Base-by-base conservation (phyloP, 2,113 vertebrate genomes). In the Sander vitreus region DNA sequence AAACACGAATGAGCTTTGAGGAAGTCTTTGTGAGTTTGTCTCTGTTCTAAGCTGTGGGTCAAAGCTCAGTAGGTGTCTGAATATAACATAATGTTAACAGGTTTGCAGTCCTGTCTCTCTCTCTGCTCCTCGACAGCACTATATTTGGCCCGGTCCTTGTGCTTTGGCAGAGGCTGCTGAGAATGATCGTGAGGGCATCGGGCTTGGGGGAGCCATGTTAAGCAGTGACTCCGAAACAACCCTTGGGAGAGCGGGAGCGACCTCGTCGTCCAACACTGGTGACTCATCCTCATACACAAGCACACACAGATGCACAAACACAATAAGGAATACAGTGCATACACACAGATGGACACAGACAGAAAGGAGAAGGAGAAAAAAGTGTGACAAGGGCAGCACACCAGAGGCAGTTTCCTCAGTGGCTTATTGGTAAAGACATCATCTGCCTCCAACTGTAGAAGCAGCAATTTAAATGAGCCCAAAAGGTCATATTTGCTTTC, bases 401-500 rank as follows among this genome's bases (percentile, higher is more conserved):
- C 90, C 76, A 66, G 51, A 7, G 87, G 83, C 87, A 12, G 62
- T 54, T 68, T 80, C 65, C 75, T 60, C 83, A 48, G 45, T 50
- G 71, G 66, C 84, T 33, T 74, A 79, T 69, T 43, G n/a, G 80
- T 50, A 70, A 86, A 84, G 76, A 85, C 88, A 88, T 82, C 80
- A 78, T 81, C 76, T 74, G 85, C 85, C 77, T 75, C 73, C 53
- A 78, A 79, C 74, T 6, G 30, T 19, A 86, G 74, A 39, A 73
- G 84, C 73, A 77, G 74, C 53, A 64, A 86, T 85, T 87, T 83
- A 85, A 88, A 92, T 80, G 58, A 88, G 68, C 57, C 83, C 75
- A 76, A 91, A 93, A 93, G 92, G 89, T 91, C 87, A 90, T 30
- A 58, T 85, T 91, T 87, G 65, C 67, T 86, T 85, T 53, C 48